Conservation (phyloP, 2,797 vertebrate species). For the Hydrocynus forskahlii region DNA sequence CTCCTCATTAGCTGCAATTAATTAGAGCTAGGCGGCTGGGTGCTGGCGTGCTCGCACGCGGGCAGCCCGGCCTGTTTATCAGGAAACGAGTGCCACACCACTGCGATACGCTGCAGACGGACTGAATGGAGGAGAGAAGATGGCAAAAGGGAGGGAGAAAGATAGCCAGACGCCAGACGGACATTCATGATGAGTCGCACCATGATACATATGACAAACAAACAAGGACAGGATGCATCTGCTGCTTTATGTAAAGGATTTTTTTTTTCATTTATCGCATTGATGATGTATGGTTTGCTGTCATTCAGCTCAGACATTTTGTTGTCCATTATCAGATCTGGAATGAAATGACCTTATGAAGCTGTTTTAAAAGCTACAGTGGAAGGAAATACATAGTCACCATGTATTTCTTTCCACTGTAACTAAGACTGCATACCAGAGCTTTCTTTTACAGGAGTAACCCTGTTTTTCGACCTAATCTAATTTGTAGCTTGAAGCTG, state of each 20-base stretch:
- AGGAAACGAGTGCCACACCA: constrained; percentile 39
- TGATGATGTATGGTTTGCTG: not conserved
- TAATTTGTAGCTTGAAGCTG: too few relatives aligned
- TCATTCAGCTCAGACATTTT: constrained; percentile 6
- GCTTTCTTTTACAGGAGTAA: too few relatives aligned
- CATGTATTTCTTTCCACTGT: too few relatives aligned
- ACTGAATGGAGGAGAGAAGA: constrained; percentile 20
- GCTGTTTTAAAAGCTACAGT: not conserved
- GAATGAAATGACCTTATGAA: not conserved
- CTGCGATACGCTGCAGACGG: constrained; percentile 31
- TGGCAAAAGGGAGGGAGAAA: constrained; percentile 12
- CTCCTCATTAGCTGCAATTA: constrained; percentile 61
- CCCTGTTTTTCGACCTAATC: too few relatives aligned
- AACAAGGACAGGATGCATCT: constrained; percentile 17
- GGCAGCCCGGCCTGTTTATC: constrained; percentile 47
- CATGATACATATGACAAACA: constrained; percentile 41
- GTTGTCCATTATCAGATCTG: not conserved
- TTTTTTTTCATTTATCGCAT: not conserved
- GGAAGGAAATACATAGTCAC: too few relatives aligned
- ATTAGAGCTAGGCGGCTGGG: constrained; percentile 56
- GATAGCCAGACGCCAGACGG: constrained; percentile 31
- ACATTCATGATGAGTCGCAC: constrained; percentile 16
- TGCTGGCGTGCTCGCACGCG: constrained; percentile 34
- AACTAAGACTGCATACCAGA: too few relatives aligned
- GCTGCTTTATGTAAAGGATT: constrained; percentile 1